These are phyloP conservation scores for Cynopterus sphinx DNA, from an alignment of 2,797 vertebrate genomes.

Conservation along the genomic window DNA sequence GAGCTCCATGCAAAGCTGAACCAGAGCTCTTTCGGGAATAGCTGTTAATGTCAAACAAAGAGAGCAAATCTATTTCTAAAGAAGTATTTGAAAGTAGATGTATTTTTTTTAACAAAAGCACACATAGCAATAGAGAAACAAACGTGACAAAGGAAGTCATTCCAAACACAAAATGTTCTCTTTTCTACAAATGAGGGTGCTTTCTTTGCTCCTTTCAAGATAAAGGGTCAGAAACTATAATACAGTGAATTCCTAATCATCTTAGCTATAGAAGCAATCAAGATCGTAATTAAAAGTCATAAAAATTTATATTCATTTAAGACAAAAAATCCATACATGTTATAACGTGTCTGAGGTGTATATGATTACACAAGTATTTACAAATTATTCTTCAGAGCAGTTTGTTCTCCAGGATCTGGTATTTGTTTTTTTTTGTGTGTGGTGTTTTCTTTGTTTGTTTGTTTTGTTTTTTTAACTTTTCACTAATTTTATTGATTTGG, in stretches of 20 bases:
- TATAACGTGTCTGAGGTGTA: not conserved
- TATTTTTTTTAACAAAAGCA: constrained; percentile 27
- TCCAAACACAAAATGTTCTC: not conserved
- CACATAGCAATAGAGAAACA: not conserved
- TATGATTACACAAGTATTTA: not conserved
- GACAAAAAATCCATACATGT: not conserved
- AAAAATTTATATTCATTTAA: not conserved
- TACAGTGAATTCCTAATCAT: not conserved
- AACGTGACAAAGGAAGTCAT: not conserved
- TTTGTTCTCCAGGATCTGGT: not conserved
- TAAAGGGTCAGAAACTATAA: not conserved
- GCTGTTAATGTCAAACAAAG: not conserved
- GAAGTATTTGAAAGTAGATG: not conserved
- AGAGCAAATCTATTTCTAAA: not conserved
- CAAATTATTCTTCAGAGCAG: not conserved
- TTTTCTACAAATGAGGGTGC: not conserved
- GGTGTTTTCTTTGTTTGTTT: not conserved
- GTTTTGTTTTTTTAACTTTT: not conserved
- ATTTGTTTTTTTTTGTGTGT: not conserved
- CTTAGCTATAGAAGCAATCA: not conserved
- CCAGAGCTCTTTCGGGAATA: not conserved
- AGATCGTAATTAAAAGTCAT: not conserved
- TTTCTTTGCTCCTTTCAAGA: not conserved
- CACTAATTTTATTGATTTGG: not conserved
- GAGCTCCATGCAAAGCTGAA: not conserved